Evolutionary conservation across 2,113 vertebrate genomes (phyloP).

Genomic region (Chaenocephalus aceratus): DNA sequence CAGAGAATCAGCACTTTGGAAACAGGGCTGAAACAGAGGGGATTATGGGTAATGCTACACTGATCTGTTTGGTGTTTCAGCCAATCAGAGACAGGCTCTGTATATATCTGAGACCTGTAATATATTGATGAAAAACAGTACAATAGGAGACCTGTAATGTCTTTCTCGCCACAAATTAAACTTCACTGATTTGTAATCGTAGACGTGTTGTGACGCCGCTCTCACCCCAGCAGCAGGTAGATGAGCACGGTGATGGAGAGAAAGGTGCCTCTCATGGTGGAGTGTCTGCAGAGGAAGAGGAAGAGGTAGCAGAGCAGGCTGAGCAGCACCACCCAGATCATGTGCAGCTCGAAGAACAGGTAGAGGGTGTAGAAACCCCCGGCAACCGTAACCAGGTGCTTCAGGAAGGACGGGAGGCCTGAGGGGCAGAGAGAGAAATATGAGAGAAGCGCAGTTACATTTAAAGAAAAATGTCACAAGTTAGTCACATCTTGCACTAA

Average conservation of each 20-base stretch:
- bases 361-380: slow-evolving; percentile 92
- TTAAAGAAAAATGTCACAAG: too few species aligned
- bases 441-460: too few species aligned
- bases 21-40: too few species aligned
- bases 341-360: slow-evolving; percentile 93
- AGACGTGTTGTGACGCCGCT: neutral
- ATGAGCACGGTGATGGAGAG: slow-evolving; percentile 93
- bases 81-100: too few species aligned
- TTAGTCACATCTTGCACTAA: too few species aligned
- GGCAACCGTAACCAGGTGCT: slow-evolving; percentile 88
- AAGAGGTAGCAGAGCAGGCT: slow-evolving; percentile 94
- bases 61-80: too few species aligned
- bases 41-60: too few species aligned
- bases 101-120: too few species aligned
- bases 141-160: too few species aligned
- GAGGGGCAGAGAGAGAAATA: too few species aligned
- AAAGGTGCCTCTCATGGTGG: slow-evolving; percentile 89
- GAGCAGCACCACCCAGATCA: slow-evolving; percentile 94
- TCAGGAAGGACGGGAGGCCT: slow-evolving; percentile 88
- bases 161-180: neutral
- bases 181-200: neutral
- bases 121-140: too few species aligned
- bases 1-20: too few species aligned
- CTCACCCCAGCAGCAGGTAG: slow-evolving; percentile 93
- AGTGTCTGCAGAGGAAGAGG: slow-evolving; percentile 92